Base-by-base conservation (phyloP, 2,113 vertebrate species). In the Phaethornis superciliosus region DNA sequence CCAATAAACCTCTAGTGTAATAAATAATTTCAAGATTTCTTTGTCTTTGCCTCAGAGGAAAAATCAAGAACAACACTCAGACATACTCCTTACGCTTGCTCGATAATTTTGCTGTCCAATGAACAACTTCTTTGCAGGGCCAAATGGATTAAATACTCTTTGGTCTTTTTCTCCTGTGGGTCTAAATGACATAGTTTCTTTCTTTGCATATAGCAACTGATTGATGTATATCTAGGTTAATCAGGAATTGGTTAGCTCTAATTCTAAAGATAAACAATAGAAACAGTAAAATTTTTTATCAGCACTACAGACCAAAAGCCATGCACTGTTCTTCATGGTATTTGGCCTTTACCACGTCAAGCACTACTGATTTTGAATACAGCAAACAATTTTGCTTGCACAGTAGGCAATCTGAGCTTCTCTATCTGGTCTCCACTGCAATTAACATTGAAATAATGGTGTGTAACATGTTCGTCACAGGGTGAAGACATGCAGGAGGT, bases 361-460 rank as follows among this genome's bases (percentile, higher is more conserved):
- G 79, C 82, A 60, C 76, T 91, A 75, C 56, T 2, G 18, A 75
- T 77, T 93, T 90, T 94, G 71, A 91, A 90, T 26, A 83, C 49
- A 54, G 14, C 28, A 91, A 83, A 93, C 30, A 88, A 75, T 95
- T 83, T 80, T 42, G 62, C 58, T 91, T 62, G 60, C 85, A 64
- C 68, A 64, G 76, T 64, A 88, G 58, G 75, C 58, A 63, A 40
- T 84, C 68, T 78, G 69, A 90, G 27, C 79, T 83, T 42, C 71
- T 88, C 67, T 89, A 6, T 74, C 67, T 85, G 64, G 37, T 81
- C 56, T 70, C 30, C 22, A 12, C 72, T 90, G 69, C 68, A 93
- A 90, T 88, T 88, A 93, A 64, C 56, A 37, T 15, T 83, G 81
- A 91, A 91, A 93, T 91, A 90, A 85, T 56, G 56, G 79, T 2